phyloP scores from a whole-genome alignment of 2,888 invertebrate genomes.

The Cylloceria caligata region DNA sequence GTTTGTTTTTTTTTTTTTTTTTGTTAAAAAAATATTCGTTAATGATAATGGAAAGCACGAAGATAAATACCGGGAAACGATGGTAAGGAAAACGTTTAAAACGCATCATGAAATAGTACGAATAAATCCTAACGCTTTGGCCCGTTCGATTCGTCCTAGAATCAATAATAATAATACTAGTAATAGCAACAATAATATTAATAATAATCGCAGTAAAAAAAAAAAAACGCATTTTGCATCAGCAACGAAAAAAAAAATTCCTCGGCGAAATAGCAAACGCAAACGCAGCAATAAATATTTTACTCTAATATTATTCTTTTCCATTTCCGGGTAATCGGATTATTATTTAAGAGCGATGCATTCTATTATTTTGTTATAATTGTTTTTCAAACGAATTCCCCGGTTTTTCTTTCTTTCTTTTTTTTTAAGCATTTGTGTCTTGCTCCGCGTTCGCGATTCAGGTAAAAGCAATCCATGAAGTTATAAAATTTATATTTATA shows the following conservation, averaged over 20 bases:
- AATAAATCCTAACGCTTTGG: slow-evolving; percentile 80
- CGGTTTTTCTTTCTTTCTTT: slow-evolving; percentile 32
- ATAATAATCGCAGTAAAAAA: slow-evolving; percentile 11
- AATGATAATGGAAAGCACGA: slow-evolving; percentile 32
- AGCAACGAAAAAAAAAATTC: slow-evolving; percentile 43
- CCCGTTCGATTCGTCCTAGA: slow-evolving; percentile 67
- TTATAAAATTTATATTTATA: slow-evolving; percentile 85
- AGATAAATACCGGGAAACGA: slow-evolving; percentile 29
- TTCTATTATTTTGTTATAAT: slow-evolving; percentile 22
- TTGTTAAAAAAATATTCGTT: slow-evolving; percentile 15
- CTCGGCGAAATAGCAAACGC: slow-evolving; percentile 56
- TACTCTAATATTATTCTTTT: slow-evolving; percentile 32
- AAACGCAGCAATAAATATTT: slow-evolving; percentile 56
- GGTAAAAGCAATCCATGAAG: slow-evolving; percentile 78
- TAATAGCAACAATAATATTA: slow-evolving; percentile 35
- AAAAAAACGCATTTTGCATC: slow-evolving; percentile 45
- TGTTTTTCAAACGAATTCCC: slow-evolving; percentile 8
- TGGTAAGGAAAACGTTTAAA: slow-evolving; percentile 49
- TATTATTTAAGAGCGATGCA: background rate
- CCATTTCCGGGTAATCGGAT: background rate
- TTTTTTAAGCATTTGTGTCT: slow-evolving; percentile 32
- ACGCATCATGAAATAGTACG: slow-evolving; percentile 67
- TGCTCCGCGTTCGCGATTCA: slow-evolving; percentile 50
- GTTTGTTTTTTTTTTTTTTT: too few species aligned
- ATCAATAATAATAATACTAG: slow-evolving; percentile 51